These are phyloP conservation scores for Diarsia brunnea DNA, from an alignment of 2,888 invertebrate genomes.

Conservation along the genomic window DNA sequence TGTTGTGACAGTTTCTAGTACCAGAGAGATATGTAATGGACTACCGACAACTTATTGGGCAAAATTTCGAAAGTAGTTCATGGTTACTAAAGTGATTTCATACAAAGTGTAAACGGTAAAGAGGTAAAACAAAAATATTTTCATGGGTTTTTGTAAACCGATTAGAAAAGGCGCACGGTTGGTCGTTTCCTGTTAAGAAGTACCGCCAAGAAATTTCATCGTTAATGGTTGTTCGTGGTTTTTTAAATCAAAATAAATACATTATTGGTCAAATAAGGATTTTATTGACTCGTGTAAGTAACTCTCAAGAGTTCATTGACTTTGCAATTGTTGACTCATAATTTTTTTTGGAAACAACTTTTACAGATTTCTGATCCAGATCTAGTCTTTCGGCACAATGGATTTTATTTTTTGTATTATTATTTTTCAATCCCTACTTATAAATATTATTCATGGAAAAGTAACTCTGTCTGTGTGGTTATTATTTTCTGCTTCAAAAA, in stretches of 20 bases:
- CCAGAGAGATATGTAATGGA: too few species aligned
- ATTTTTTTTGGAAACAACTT: constrained; percentile 4
- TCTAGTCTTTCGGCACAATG: not conserved
- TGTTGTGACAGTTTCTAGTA: too few species aligned
- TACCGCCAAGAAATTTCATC: too few species aligned
- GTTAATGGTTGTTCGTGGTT: not conserved
- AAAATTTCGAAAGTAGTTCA: too few species aligned
- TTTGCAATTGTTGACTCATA: constrained; percentile 16
- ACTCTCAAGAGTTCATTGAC: constrained; percentile 35
- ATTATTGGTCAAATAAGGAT: not conserved
- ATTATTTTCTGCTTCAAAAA: not conserved
- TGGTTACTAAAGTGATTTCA: too few species aligned
- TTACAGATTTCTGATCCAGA: constrained; percentile 25
- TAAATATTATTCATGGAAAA: not conserved
- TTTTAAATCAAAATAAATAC: not conserved
- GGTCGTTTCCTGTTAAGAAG: too few species aligned
- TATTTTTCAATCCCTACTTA: not conserved
- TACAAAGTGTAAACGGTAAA: too few species aligned
- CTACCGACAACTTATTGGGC: too few species aligned
- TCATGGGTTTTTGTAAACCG: too few species aligned
- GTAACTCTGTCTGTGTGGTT: not conserved
- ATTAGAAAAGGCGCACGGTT: too few species aligned
- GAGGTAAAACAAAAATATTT: too few species aligned
- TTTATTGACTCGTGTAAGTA: constrained; percentile 32
- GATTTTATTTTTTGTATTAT: not conserved